Conservation (phyloP, 23 tunicate species). For the Ascidia mentula region DNA sequence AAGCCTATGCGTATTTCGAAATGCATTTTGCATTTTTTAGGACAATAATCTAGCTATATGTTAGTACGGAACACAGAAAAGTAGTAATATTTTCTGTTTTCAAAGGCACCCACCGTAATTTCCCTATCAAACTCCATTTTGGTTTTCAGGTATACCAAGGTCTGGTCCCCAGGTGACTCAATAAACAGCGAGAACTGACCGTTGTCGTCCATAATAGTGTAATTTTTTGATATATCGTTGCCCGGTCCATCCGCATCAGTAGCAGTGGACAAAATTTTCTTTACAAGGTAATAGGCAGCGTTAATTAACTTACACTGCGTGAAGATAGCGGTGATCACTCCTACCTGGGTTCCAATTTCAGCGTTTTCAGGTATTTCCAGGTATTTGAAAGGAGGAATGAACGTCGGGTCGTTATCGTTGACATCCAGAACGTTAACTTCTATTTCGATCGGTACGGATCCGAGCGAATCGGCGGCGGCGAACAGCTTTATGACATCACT, state of each 20-base stretch:
- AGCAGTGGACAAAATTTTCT: constrained; percentile 77
- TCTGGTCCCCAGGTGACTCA: constrained; percentile 51
- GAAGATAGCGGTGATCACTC: no score
- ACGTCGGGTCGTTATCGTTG: constrained; percentile 75
- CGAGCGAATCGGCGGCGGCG: constrained; percentile 26
- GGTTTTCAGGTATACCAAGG: constrained; percentile 50
- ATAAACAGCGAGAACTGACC: constrained; percentile 38
- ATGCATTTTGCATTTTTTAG: no score
- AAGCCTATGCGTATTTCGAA: no score
- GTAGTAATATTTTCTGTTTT: no score
- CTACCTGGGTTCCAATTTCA: constrained; percentile 42
- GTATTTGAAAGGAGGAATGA: constrained; percentile 14
- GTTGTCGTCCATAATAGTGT: constrained; percentile 53
- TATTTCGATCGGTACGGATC: constrained; percentile 50
- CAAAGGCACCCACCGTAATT: constrained; percentile 18
- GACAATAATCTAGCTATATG: no score
- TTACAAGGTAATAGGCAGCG: no score
- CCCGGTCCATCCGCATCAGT: constrained; percentile 46
- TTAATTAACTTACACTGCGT: no score
- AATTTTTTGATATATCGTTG: constrained; percentile 45
- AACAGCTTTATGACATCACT: constrained; percentile 46
- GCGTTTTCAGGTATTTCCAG: constrained; percentile 57
- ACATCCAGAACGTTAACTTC: constrained; percentile 48
- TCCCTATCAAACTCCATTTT: constrained; percentile 49
- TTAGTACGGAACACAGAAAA: no score